Base-by-base conservation (phyloP, 2,888 invertebrate genomes). In the Hololepta plana region DNA sequence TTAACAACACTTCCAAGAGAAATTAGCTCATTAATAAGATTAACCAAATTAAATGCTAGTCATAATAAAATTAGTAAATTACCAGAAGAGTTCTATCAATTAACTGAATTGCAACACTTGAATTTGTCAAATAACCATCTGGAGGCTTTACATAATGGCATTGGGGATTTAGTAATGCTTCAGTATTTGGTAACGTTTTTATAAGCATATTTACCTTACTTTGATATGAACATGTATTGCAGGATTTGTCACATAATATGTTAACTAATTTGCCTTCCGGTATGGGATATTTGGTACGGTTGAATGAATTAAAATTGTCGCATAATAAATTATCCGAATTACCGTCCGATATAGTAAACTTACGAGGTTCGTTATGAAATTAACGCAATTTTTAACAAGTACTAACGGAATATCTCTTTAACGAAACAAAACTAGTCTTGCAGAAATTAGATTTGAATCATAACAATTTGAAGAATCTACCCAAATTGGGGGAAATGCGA, bases 211-310 rank as follows among this genome's bases (percentile, higher is more conserved):
- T 23, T 28, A 35, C 11, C 3, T 23, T 20, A 23, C 5, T 11
- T 8, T 25, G 4, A n/a, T 19, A 25, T 12, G 13, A 12, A 23
- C 25, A 33, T 26, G 34, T 35, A 33, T 48, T 59, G 30, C 52
- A 84, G 84, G 79, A 85, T 57, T 52, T 82, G 39, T 80, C 82
- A 16, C 60, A 74, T 57, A 87, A 85, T 57, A 62, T 69, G 43
- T 53, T 90, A 54, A 60, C 60, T 36, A 55, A 51, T 32, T 51
- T 91, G 46, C 85, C 88, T 13, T 61, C 71, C 35, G 81, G 82
- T 43, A 68, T 88, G 61, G 84, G 84, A 35, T 85, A 77, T 55
- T 55, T 85, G 50, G 77, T 81, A 33, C 67, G 81, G 40, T 58
- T 84, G 48, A 67, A 67, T 29, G 67, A 72, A 45, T 55, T 85